These are phyloP conservation scores for Centruroides sculpturatus DNA, from an alignment of 1,140 invertebrate species.

Conservation along the genomic window DNA sequence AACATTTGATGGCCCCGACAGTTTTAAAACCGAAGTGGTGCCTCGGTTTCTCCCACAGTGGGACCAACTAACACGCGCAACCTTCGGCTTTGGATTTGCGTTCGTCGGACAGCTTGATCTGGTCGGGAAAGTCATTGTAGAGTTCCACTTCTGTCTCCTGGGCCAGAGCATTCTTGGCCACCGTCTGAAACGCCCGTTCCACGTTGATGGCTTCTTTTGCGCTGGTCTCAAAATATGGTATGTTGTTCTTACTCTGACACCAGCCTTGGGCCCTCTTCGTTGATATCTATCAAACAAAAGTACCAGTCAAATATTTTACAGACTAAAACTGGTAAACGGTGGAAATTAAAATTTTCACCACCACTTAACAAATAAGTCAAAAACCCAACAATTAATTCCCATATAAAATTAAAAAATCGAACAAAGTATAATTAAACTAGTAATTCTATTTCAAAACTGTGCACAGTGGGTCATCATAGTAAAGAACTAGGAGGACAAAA, in stretches of 20 bases:
- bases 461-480: too few relatives aligned
- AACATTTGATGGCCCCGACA: too few relatives aligned
- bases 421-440: too few relatives aligned
- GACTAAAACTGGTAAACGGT: too few relatives aligned
- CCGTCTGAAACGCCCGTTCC: conserved; percentile 92
- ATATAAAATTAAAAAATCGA: not conserved
- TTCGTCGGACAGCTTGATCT: conserved; percentile 53
- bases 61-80: conserved; percentile 11
- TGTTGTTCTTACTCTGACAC: conserved; percentile 97
- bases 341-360: too few relatives aligned
- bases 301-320: too few relatives aligned
- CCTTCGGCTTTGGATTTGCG: conserved; percentile 15
- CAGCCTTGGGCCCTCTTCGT: conserved; percentile 91
- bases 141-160: conserved; percentile 75
- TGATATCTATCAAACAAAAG: conserved; percentile 47
- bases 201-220: conserved; percentile 97
- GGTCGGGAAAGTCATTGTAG: conserved; percentile 94
- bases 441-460: too few relatives aligned
- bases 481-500: too few relatives aligned
- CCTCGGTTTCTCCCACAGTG: too few relatives aligned
- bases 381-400: not conserved
- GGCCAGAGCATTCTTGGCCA: conserved; percentile 90
- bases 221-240: conserved; percentile 97
- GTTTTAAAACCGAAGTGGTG: too few relatives aligned
- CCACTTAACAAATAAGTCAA: conserved; percentile 2